These are phyloP conservation scores for Heliconius aoede DNA, from an alignment of 2,888 invertebrate species.

Conservation along the genomic window DNA sequence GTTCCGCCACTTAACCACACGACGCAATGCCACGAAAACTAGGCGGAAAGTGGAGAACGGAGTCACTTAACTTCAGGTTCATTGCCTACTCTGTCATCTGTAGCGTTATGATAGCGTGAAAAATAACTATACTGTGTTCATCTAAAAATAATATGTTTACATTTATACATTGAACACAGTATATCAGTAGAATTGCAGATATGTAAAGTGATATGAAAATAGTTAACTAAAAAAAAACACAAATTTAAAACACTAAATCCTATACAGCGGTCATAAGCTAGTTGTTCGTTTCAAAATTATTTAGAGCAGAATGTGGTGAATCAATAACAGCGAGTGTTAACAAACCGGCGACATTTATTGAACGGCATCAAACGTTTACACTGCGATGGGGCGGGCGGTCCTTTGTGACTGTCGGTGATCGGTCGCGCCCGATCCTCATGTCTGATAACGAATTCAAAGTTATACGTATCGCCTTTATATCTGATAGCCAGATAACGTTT, in stretches of 20 bases:
- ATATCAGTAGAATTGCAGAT: too few species aligned
- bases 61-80: too few species aligned
- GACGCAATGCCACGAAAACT: too few species aligned
- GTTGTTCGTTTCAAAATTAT: constrained; percentile 1
- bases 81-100: too few species aligned
- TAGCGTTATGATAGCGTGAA: too few species aligned
- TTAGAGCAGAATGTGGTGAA: constrained; percentile 27
- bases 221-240: background rate
- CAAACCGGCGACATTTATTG: constrained; percentile 46
- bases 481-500: background rate
- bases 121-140: background rate
- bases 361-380: constrained; percentile 53
- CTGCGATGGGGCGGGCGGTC: constrained; percentile 51
- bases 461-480: constrained; percentile 5
- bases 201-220: background rate
- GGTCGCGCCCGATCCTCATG: background rate
- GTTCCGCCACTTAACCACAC: too few species aligned
- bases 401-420: constrained; percentile 51
- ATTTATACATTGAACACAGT: background rate
- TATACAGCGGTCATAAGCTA: background rate
- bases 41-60: too few species aligned
- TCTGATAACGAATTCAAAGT: constrained; percentile 15
- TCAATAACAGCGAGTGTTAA: constrained; percentile 21
- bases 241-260: background rate
- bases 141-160: background rate